These are phyloP conservation scores for Thalassoma bifasciatum DNA, from an alignment of 2,113 vertebrate species.

Conservation along the genomic window DNA sequence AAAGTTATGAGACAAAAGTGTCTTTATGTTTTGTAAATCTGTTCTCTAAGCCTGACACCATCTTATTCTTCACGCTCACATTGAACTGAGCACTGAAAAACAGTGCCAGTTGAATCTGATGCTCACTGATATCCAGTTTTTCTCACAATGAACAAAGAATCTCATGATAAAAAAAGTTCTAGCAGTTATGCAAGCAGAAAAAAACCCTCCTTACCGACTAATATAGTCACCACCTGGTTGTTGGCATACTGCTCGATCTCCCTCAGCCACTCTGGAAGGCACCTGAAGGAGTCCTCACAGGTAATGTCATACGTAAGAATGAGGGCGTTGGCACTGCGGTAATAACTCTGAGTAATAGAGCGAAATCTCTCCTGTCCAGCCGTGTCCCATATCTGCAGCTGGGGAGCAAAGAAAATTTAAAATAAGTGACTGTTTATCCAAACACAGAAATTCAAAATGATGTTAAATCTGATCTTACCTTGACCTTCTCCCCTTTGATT, in stretches of 20 bases:
- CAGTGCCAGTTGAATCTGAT: neutral
- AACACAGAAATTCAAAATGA: neutral
- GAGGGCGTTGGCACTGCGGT: conserved; percentile 97
- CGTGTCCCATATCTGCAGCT: conserved; percentile 99
- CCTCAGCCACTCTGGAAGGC: conserved; percentile 97
- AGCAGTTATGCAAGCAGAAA: neutral
- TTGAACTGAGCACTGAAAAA: neutral
- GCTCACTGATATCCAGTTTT: neutral
- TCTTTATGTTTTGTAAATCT: conserved; percentile 2
- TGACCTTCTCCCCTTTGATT: conserved; percentile 98
- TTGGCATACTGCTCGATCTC: conserved; percentile 99
- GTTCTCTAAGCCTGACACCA: neutral
- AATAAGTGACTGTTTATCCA: neutral
- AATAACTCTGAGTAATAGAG: conserved; percentile 99
- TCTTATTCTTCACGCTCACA: neutral
- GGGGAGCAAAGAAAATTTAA: conserved; percentile 26
- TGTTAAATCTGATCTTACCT: conserved; percentile 82
- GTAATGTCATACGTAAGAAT: conserved; percentile 99
- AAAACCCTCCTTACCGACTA: conserved; percentile 90
- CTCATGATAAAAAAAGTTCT: neutral
- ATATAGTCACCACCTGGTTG: conserved; percentile 97
- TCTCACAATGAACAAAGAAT: neutral
- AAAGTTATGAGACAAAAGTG: neutral
- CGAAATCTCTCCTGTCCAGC: conserved; percentile 98
- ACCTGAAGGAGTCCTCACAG: conserved; percentile 98